These are phyloP conservation scores for Alethe diademata DNA, from an alignment of 2,113 vertebrate genomes.

Conservation along the genomic window DNA sequence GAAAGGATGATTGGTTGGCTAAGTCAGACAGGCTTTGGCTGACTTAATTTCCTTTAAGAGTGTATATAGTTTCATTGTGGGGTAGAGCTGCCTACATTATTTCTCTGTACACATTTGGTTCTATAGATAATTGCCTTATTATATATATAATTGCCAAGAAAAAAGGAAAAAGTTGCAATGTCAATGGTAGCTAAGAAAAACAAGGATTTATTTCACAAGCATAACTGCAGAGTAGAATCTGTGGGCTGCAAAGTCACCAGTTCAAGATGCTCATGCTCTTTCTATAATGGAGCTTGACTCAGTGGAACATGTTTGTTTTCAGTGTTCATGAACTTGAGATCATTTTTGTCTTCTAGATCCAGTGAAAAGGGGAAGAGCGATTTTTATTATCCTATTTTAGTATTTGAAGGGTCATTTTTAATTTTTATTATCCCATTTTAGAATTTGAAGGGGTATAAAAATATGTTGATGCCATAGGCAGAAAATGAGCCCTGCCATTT, in stretches of 20 bases:
- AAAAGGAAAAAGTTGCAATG: not conserved
- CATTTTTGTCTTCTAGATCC: not conserved
- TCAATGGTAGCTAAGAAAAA: not conserved
- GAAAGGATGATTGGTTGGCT: not conserved
- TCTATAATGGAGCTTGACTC: not conserved
- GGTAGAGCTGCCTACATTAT: not conserved
- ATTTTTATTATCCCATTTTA: slow-evolving; percentile 19
- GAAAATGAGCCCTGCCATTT: not conserved
- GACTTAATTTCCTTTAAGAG: not conserved
- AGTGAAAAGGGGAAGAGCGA: not conserved
- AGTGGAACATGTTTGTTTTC: not conserved
- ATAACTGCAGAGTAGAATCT: not conserved
- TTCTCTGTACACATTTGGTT: not conserved
- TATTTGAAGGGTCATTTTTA: slow-evolving; percentile 5
- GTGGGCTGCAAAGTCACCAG: not conserved
- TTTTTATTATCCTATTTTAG: slow-evolving; percentile 1
- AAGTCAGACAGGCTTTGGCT: not conserved
- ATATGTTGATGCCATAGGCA: not conserved
- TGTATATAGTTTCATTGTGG: not conserved
- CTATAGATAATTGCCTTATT: not conserved
- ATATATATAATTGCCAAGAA: not conserved
- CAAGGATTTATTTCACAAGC: not conserved
- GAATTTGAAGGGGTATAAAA: slow-evolving; percentile 1
- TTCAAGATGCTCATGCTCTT: not conserved
- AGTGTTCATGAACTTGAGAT: not conserved